phyloP scores from a whole-genome alignment of 2,888 invertebrate genomes.

The Stenotaenia linearis region DNA sequence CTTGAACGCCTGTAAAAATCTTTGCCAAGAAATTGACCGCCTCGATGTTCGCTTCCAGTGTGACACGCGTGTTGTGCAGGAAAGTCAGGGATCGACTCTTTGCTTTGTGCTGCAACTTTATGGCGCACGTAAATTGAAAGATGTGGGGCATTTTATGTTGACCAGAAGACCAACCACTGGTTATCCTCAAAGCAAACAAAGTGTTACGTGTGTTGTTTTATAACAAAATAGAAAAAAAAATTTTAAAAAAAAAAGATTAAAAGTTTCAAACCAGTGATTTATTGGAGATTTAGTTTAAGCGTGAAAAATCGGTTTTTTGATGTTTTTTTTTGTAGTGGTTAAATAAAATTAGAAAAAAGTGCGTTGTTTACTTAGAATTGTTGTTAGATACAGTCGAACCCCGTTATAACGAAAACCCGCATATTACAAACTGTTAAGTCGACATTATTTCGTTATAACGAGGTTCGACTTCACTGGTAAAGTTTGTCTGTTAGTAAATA shows the following conservation, averaged over 20 bases:
- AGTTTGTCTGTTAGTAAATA: no score
- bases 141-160: constrained; percentile 4
- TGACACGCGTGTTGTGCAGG: background rate
- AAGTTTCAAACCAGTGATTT: background rate
- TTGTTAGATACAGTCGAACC: no score
- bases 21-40: background rate
- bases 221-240: background rate
- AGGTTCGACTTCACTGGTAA: no score
- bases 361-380: no score
- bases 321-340: no score
- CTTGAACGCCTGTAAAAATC: background rate
- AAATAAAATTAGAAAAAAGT: no score
- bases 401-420: no score
- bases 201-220: background rate
- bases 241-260: background rate
- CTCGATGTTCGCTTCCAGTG: background rate
- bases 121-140: constrained; percentile 4
- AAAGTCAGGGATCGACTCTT: background rate
- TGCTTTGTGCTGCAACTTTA: background rate
- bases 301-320: no score
- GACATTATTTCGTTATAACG: no score
- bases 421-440: no score
- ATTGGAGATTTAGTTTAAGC: background rate
- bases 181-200: background rate
- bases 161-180: background rate